A percentile compares a stretch with the other conserved stretches of the same genome.
Evolutionary conservation across 2,797 vertebrate species (phyloP).

Genomic region (Kryptopterus vitreolus): DNA sequence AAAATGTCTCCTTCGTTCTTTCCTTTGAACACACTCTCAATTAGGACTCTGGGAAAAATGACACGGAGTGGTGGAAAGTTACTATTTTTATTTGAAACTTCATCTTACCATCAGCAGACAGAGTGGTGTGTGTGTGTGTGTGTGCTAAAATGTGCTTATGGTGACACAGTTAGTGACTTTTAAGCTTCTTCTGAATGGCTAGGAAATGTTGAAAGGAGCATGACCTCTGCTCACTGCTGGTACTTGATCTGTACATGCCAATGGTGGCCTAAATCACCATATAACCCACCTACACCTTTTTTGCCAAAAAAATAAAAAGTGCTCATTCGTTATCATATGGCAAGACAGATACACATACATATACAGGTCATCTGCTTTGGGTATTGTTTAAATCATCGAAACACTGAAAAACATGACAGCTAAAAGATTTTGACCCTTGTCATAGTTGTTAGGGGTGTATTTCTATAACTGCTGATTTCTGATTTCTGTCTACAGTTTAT

Average conservation of each 20-base stretch:
- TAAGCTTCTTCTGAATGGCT: constrained; percentile 28
- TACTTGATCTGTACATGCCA: neutral
- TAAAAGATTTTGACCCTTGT: neutral
- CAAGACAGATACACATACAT: too few species aligned
- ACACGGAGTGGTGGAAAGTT: constrained; percentile 53
- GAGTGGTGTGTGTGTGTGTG: neutral
- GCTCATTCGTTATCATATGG: too few species aligned
- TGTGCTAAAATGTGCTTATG: neutral
- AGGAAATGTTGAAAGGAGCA: neutral
- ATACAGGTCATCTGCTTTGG: too few species aligned
- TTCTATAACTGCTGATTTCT: neutral
- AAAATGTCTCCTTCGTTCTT: constrained; percentile 68
- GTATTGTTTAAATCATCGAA: neutral
- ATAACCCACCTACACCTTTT: too few species aligned
- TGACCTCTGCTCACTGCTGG: neutral
- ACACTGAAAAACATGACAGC: neutral
- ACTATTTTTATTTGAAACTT: constrained; percentile 36
- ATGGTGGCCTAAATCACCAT: constrained; percentile 26
- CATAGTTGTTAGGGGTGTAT: neutral
- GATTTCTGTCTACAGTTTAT: neutral
- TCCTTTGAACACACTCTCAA: constrained; percentile 49
- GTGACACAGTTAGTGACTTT: constrained; percentile 7
- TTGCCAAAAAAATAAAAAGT: too few species aligned
- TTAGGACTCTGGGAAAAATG: constrained; percentile 67
- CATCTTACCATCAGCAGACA: constrained; percentile 11